These are phyloP conservation scores for Phodopus roborovskii DNA, from an alignment of 2,113 vertebrate genomes.

Conservation along the genomic window DNA sequence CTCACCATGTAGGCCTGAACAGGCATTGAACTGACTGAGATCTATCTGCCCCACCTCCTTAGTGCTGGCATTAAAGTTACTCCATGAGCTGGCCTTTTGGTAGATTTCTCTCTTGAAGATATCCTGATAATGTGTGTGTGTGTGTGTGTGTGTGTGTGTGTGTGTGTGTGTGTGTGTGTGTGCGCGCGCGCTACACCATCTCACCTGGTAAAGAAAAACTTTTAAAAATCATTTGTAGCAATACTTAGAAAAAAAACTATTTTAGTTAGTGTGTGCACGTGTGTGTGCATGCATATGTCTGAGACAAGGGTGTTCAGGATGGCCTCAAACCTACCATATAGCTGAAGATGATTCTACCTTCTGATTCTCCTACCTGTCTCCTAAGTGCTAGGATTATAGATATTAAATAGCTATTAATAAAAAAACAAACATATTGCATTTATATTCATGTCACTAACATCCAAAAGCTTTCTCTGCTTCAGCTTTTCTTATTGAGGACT, in stretches of 20 bases:
- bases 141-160: no score
- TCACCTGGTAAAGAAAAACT: neutral
- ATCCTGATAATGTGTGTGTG: no score
- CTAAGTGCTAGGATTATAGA: neutral
- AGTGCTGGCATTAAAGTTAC: neutral
- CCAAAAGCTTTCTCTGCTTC: conserved; percentile 56
- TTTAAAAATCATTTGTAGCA: neutral
- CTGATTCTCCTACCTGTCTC: neutral
- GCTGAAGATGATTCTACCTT: neutral
- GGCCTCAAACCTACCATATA: neutral
- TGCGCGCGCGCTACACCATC: no score
- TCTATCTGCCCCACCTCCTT: neutral
- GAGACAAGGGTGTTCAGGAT: neutral
- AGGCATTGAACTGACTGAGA: neutral
- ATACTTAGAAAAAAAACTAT: conserved; percentile 40
- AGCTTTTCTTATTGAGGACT: conserved; percentile 64
- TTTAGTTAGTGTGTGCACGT: neutral
- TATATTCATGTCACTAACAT: conserved; percentile 28
- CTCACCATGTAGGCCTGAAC: neutral
- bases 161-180: no score
- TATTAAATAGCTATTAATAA: conserved; percentile 3
- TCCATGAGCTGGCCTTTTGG: no score
- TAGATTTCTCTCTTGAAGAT: no score
- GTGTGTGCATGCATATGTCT: neutral
- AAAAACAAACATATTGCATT: neutral